Percentiles rank a stretch among this genome's conserved stretches.
Conservation (phyloP, 2,888 invertebrate genomes). For the Petrolisthes manimaculis region DNA sequence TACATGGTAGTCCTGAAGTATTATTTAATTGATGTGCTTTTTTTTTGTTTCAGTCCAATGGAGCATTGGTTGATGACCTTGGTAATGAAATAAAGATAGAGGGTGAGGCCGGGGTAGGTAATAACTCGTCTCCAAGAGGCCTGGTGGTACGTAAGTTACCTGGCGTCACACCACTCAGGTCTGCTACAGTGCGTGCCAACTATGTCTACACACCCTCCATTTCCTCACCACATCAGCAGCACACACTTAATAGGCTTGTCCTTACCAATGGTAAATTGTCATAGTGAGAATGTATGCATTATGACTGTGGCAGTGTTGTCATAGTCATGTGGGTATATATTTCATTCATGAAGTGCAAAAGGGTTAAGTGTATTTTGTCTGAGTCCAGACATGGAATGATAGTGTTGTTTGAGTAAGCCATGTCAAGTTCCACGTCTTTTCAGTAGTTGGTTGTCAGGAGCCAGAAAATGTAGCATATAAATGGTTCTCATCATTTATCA, state of each 20-base stretch:
- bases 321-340: not conserved
- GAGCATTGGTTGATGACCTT: conserved; percentile 63
- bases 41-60: conserved; percentile 47
- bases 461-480: not conserved
- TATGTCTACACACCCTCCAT: conserved; percentile 62
- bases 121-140: conserved; percentile 47
- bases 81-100: conserved; percentile 64
- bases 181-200: conserved; percentile 57
- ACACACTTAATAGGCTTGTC: conserved; percentile 63
- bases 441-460: not conserved
- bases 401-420: not conserved
- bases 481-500: not conserved
- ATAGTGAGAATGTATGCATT: conserved; percentile 27
- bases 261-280: conserved; percentile 64
- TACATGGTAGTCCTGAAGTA: too few species aligned
- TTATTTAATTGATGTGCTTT: not conserved
- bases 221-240: conserved; percentile 62
- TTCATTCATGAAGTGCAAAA: not conserved
- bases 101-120: conserved; percentile 41
- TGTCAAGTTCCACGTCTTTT: not conserved
- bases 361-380: not conserved
- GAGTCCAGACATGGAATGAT: not conserved
- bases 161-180: conserved; percentile 56
- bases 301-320: not conserved
- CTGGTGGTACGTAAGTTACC: conserved; percentile 61